These are phyloP conservation scores for Cloeon dipterum DNA, from an alignment of 2,888 invertebrate genomes.

Conservation along the genomic window DNA sequence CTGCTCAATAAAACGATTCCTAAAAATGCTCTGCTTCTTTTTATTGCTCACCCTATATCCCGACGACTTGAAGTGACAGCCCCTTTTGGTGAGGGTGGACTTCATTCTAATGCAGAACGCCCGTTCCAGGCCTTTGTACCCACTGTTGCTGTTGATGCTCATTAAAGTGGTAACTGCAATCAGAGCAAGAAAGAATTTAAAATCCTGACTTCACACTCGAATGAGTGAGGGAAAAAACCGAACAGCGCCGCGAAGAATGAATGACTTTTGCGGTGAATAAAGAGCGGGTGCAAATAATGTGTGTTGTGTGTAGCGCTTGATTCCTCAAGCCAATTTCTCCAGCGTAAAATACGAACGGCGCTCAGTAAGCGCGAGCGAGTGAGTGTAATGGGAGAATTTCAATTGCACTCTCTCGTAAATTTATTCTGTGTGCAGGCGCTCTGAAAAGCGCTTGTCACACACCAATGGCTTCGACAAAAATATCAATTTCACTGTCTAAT, in stretches of 20 bases:
- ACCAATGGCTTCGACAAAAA: background rate
- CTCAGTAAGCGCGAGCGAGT: background rate
- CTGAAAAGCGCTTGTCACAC: no score
- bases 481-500: constrained; percentile 2
- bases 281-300: no score
- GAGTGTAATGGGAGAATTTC: background rate
- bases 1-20: constrained; percentile 13
- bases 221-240: no score
- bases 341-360: no score
- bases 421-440: no score
- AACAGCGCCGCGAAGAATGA: no score
- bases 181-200: constrained; percentile 10
- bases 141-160: constrained; percentile 44
- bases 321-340: no score
- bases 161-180: constrained; percentile 60
- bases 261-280: no score
- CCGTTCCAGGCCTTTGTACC: constrained; percentile 67
- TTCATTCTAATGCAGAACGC: constrained; percentile 95
- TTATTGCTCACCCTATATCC: constrained; percentile 86
- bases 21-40: constrained; percentile 12
- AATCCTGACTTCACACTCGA: background rate
- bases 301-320: no score
- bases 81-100: constrained; percentile 88
- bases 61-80: constrained; percentile 90
- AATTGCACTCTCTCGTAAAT: no score